Evolutionary conservation across 2,113 vertebrate species (phyloP).

Genomic region (Micromys minutus): DNA sequence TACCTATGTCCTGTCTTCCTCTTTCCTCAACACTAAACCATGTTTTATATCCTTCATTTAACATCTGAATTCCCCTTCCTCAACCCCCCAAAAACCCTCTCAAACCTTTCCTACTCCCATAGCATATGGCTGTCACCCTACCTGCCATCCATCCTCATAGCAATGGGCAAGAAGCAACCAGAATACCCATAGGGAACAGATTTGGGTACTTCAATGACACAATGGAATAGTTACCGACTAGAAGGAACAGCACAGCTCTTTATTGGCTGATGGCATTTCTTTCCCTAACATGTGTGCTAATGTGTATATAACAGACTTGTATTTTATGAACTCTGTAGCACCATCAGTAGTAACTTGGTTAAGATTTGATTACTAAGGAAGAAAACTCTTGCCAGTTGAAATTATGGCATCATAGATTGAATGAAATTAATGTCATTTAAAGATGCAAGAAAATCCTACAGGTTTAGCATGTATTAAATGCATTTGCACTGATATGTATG

Average conservation of each 20-base stretch:
- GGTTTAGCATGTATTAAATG: neutral
- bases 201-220: neutral
- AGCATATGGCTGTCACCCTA: neutral
- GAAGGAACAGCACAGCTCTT: neutral
- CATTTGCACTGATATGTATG: neutral
- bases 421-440: neutral
- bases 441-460: neutral
- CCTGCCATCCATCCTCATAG: neutral
- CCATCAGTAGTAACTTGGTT: neutral
- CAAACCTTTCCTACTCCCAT: accelerated
- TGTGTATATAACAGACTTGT: neutral
- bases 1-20: neutral
- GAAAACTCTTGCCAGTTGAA: neutral
- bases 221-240: neutral
- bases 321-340: neutral
- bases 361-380: neutral
- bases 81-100: neutral
- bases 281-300: neutral
- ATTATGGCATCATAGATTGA: neutral
- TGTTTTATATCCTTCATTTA: neutral
- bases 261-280: neutral
- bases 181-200: neutral
- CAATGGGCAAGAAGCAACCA: neutral
- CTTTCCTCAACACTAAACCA: neutral
- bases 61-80: neutral